Percentiles rank a stretch among this genome's conserved stretches.
Evolutionary conservation across 2,888 invertebrate species (phyloP).

Genomic region (Fragum fragum): DNA sequence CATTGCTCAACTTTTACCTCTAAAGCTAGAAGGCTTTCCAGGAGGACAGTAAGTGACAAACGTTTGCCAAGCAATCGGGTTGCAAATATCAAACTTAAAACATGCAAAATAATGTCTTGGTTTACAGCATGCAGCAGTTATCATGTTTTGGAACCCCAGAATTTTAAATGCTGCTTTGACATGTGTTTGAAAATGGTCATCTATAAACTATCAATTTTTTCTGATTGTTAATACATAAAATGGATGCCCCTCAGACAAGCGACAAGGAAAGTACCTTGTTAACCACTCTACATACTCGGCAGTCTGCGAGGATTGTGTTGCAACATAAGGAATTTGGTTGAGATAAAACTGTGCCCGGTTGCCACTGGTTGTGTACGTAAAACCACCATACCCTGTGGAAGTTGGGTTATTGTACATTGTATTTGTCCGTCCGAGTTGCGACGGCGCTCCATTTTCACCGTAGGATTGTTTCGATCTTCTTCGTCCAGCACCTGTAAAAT

Average conservation of each 20-base stretch:
- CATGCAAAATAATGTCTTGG: too few relatives aligned
- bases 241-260: conserved; percentile 62
- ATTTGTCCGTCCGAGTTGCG: conserved; percentile 66
- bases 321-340: conserved; percentile 77
- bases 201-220: background rate
- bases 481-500: conserved; percentile 68
- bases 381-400: conserved; percentile 71
- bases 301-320: conserved; percentile 73
- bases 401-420: conserved; percentile 64
- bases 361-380: conserved; percentile 72
- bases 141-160: too few relatives aligned
- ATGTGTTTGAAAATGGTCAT: background rate
- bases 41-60: too few relatives aligned
- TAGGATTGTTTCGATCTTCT: conserved; percentile 58
- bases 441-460: conserved; percentile 49
- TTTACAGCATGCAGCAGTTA: too few relatives aligned
- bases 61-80: too few relatives aligned
- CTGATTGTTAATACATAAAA: conserved; percentile 11
- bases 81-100: too few relatives aligned
- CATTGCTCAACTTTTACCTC: too few relatives aligned
- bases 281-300: conserved; percentile 79
- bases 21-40: too few relatives aligned
- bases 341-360: conserved; percentile 75
- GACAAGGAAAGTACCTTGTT: conserved; percentile 71
- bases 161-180: too few relatives aligned